These are phyloP conservation scores for Zhengitettix transpicula DNA, from an alignment of 2,888 invertebrate genomes.

Conservation along the genomic window DNA sequence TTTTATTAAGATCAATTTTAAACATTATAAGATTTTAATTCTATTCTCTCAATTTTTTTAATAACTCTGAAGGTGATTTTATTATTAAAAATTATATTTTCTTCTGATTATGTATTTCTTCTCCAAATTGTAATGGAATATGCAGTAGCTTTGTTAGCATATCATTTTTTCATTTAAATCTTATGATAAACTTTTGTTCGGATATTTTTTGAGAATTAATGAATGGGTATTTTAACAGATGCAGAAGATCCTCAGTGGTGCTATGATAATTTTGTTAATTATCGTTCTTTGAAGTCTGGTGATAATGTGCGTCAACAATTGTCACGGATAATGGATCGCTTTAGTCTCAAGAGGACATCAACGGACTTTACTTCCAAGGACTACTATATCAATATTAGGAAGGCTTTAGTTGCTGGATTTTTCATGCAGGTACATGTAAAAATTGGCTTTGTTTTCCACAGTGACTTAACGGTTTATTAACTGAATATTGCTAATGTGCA, in stretches of 20 bases:
- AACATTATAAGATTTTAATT: no score
- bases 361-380: conserved; percentile 98
- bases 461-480: no score
- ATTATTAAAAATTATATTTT: no score
- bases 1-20: no score
- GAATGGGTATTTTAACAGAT: conserved; percentile 39
- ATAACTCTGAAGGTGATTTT: no score
- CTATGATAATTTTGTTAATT: conserved; percentile 98
- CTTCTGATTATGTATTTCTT: no score
- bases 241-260: conserved; percentile 99
- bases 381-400: conserved; percentile 96
- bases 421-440: conserved; percentile 84
- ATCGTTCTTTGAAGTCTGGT: conserved; percentile 91
- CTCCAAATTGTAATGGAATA: no score
- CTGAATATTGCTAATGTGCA: no score
- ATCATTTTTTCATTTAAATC: no score
- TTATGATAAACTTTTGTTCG: neutral
- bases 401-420: conserved; percentile 95
- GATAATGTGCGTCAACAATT: conserved; percentile 96
- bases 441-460: no score
- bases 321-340: conserved; percentile 96
- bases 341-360: conserved; percentile 80
- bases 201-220: conserved; percentile 1
- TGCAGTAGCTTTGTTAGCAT: no score
- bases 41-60: no score